A percentile compares a stretch with the other conserved stretches of the same genome.
phyloP scores from a whole-genome alignment of 1,140 invertebrate species.

The Drosophila obscura region DNA sequence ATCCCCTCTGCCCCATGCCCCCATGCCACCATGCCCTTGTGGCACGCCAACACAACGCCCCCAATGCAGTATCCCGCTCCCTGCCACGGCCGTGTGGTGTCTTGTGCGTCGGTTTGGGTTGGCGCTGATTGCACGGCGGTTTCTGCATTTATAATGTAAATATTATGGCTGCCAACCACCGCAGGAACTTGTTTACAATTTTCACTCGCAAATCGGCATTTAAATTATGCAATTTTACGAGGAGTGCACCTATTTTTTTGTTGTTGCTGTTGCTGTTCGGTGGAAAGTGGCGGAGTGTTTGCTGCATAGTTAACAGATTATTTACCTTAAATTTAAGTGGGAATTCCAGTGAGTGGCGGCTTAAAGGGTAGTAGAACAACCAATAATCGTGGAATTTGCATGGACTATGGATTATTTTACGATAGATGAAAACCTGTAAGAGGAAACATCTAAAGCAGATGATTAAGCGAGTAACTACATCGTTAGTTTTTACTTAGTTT shows the following conservation, averaged over 20 bases:
- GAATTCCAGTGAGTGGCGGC: constrained; percentile 2
- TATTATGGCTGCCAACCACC: constrained; percentile 58
- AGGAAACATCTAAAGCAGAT: too few species aligned
- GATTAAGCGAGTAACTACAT: too few species aligned
- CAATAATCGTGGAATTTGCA: too few species aligned
- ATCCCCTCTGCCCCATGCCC: background rate
- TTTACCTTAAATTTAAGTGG: constrained; percentile 47
- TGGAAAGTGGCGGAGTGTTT: constrained; percentile 8
- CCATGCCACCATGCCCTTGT: background rate
- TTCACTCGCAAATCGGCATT: constrained; percentile 39
- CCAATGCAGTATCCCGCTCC: too few species aligned
- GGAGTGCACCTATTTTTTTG: background rate
- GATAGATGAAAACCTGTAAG: too few species aligned
- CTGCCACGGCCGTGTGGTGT: background rate
- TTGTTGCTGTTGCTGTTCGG: background rate
- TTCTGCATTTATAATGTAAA: constrained; percentile 62
- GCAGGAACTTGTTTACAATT: constrained; percentile 76
- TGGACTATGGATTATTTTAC: too few species aligned
- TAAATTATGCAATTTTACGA: constrained; percentile 70
- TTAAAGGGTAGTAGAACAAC: constrained; percentile 19
- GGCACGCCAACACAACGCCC: background rate
- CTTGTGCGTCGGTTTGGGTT: constrained; percentile 6
- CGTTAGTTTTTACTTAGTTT: too few species aligned
- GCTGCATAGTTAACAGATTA: constrained; percentile 46
- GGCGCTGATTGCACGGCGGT: constrained; percentile 43